Conservation (phyloP, 2,797 vertebrate species). For the Momotus momota region DNA sequence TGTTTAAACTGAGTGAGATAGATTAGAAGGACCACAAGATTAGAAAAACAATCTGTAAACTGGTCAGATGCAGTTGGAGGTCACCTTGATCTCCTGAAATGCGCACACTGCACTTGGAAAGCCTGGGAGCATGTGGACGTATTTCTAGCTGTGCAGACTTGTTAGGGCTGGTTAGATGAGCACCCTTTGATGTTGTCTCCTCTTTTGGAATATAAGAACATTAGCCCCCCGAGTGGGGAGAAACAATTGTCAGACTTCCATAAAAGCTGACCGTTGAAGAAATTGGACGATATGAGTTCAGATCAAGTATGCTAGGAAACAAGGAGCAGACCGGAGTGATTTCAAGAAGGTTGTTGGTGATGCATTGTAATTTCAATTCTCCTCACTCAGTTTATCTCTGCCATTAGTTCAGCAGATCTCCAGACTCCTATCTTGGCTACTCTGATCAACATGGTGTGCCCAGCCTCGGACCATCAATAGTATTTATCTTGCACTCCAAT, state of each 20-base stretch:
- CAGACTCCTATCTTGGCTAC: background rate
- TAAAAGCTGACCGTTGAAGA: background rate
- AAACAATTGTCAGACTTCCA: background rate
- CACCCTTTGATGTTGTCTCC: background rate
- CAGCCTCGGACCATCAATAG: background rate
- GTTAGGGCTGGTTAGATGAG: background rate
- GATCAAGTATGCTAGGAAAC: background rate
- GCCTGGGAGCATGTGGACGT: background rate
- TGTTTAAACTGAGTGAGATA: slow-evolving; percentile 83
- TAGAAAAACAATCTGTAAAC: slow-evolving; percentile 83
- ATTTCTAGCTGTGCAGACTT: background rate
- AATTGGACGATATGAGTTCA: background rate
- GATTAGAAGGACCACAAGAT: slow-evolving; percentile 81
- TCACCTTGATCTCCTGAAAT: slow-evolving; percentile 86
- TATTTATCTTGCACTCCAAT: background rate
- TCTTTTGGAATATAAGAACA: background rate
- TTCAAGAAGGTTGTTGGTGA: background rate
- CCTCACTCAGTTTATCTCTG: background rate
- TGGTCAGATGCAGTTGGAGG: slow-evolving; percentile 80
- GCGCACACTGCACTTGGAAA: slow-evolving; percentile 78
- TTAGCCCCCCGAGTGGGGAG: background rate
- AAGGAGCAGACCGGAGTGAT: background rate
- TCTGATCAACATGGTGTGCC: background rate
- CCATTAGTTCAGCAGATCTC: background rate
- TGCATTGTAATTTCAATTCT: background rate